phyloP scores from a whole-genome alignment of 2,888 invertebrate species.

The Fissipunctia ypsillon region DNA sequence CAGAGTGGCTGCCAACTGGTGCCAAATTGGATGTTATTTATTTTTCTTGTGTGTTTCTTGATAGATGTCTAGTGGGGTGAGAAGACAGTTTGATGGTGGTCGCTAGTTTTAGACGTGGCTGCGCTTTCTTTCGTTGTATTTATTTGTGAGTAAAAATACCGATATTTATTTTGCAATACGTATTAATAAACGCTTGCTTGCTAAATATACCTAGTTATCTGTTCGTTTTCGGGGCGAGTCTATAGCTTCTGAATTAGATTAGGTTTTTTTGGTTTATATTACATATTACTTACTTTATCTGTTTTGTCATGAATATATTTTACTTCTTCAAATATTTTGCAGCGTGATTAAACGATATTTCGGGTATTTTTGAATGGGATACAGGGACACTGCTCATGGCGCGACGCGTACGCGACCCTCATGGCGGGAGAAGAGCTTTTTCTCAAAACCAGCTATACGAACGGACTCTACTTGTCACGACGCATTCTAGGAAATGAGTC shows the following conservation, averaged over 20 bases:
- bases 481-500: not conserved
- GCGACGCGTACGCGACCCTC: not conserved
- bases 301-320: not conserved
- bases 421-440: not conserved
- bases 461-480: not conserved
- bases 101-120: not conserved
- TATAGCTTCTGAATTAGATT: too few species aligned
- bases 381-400: too few species aligned
- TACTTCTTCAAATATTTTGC: not conserved
- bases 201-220: not conserved
- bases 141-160: not conserved
- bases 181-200: too few species aligned
- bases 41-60: conserved; percentile 41
- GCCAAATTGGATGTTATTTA: conserved; percentile 51
- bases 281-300: not conserved
- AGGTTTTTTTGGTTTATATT: too few species aligned
- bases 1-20: conserved; percentile 48
- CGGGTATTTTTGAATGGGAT: not conserved
- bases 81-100: conserved; percentile 4
- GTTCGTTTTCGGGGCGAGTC: not conserved
- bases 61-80: conserved; percentile 13
- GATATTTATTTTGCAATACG: conserved; percentile 10
- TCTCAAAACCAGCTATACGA: not conserved
- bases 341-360: not conserved
- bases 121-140: not conserved